Percentiles rank a stretch among this genome's conserved stretches.
Conservation (phyloP, 2,888 invertebrate species). For the Metallyticus violacea region DNA sequence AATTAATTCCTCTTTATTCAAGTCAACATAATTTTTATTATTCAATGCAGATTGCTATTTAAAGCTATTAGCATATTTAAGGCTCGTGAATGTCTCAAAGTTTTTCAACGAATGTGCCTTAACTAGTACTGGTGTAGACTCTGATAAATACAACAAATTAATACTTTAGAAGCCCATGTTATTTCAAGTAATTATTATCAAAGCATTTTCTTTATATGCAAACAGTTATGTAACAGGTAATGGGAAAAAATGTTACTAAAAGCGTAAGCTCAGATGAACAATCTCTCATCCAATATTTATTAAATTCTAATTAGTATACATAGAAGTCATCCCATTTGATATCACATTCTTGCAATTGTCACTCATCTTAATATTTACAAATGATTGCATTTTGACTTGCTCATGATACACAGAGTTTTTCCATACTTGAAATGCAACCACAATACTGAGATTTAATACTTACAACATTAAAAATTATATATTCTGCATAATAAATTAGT, state of each 20-base stretch:
- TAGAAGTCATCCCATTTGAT: neutral
- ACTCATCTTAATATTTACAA: neutral
- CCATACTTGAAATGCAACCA: neutral
- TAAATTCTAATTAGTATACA: neutral
- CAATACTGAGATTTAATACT: neutral
- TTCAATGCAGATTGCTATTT: neutral
- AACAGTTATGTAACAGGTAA: no score
- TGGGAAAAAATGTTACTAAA: neutral
- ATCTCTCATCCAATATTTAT: neutral
- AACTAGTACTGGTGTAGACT: no score
- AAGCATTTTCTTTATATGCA: no score
- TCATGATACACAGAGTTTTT: neutral
- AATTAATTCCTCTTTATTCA: neutral
- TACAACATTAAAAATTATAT: neutral
- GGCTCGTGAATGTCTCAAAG: neutral
- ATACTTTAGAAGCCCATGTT: no score
- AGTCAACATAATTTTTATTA: neutral
- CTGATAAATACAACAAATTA: no score
- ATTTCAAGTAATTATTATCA: no score
- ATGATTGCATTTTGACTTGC: neutral
- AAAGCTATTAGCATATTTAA: neutral
- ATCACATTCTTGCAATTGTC: neutral
- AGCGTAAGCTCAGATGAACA: neutral
- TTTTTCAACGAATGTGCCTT: no score
- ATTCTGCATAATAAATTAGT: neutral